phyloP scores from a whole-genome alignment of 2,888 invertebrate genomes.

The Actias luna region DNA sequence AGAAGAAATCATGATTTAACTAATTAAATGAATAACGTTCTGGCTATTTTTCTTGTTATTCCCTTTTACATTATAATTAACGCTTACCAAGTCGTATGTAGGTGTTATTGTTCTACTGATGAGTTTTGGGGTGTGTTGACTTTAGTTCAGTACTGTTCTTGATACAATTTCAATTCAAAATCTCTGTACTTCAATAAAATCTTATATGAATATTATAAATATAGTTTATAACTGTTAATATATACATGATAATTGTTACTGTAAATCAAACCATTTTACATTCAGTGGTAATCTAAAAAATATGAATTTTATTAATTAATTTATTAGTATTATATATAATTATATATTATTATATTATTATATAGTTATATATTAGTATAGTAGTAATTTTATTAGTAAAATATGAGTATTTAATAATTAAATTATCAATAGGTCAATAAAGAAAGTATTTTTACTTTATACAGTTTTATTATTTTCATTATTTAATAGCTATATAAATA shows the following conservation, averaged over 20 bases:
- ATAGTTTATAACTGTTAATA: too few species aligned
- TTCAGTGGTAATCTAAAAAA: too few species aligned
- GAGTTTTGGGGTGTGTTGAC: not conserved
- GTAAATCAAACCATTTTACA: too few species aligned
- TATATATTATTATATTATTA: not conserved
- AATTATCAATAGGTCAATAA: not conserved
- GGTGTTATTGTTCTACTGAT: too few species aligned
- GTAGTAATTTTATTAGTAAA: too few species aligned
- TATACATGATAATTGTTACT: too few species aligned
- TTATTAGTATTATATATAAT: not conserved
- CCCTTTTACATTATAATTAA: too few species aligned
- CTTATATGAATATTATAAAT: not conserved
- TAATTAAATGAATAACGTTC: too few species aligned
- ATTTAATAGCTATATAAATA: not conserved
- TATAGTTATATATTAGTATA: not conserved
- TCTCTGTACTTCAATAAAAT: not conserved
- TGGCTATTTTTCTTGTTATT: too few species aligned
- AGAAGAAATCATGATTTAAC: too few species aligned
- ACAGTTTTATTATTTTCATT: not conserved
- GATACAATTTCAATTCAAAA: not conserved
- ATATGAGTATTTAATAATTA: not conserved
- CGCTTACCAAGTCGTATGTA: too few species aligned
- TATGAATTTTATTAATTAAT: too few species aligned
- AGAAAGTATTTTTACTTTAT: not conserved
- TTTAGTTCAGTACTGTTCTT: not conserved